Base-by-base conservation (phyloP, 2,888 invertebrate species). In the Drosophila pseudotakahashii region DNA sequence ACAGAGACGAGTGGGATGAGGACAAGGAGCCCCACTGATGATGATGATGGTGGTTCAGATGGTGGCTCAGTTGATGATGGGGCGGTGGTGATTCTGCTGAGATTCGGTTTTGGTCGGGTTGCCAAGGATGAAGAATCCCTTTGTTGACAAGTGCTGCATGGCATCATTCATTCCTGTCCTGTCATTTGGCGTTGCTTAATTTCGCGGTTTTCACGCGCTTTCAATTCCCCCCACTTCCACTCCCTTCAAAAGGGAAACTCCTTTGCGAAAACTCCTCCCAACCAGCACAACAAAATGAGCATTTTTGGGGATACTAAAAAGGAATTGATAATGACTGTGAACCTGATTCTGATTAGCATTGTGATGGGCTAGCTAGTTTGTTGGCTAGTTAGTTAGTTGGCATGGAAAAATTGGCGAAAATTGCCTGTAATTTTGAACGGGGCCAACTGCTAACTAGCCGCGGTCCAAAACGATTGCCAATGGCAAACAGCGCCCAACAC, bases 101-200 rank as follows among this genome's bases (percentile, higher is more conserved):
- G 76, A 81, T 79, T 86, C 73, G 73, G 62, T 50, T 41, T 41
- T 42, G 48, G 37, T 47, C 61, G 48, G 66, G 74, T 66, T 63
- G 48, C 62, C 62, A 79, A 77, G 77, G 53, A 70, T 70, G 81
- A 76, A 51, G 81, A 67, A 55, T 62, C 50, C 54, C 67, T 78
- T 76, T 84, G 83, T 84, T 84, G 84, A 82, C 86, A 81, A 81
- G 79, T 87, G 77, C 74, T 63, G 60, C 80, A 77, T 70, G 62
- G 55, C 70, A 69, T 48, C 60, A 50, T 60, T 76, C 76, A 71
- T 71, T 63, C 47, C 37, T 71, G 42, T 41, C 63, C 64, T 73
- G 41, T 68, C 77, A 48, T 66, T 74, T 73, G 66, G 75, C 76
- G 69, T 70, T 78, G 84, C 75, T 75, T 75, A 77, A 80, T 88